Base-by-base conservation (phyloP, 1,140 invertebrate genomes). In the Potamilus streckersoni region DNA sequence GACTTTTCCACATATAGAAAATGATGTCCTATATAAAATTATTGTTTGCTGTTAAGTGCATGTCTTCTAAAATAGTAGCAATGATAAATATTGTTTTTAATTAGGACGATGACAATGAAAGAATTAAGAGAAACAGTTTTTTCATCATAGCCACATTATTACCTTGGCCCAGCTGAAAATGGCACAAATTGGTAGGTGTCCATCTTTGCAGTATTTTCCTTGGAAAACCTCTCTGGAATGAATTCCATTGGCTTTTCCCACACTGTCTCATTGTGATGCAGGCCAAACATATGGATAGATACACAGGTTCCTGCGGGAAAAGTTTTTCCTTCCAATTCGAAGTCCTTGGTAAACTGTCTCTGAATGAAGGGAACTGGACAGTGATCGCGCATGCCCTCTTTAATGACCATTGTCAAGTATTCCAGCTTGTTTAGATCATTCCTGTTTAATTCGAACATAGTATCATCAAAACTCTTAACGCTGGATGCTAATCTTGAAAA, bases 341-440 rank as follows among this genome's bases (percentile, higher is more conserved):
- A 71, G 13, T 74, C 75, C 23, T 78, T 59, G n/a, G 80, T 79
- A n/a, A 78, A 55, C 76, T 93, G 89, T 79, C 95, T 90, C 6
- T 93, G 93, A 79, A 96, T 95, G 20, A 94, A 87, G 2, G 95
- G 95, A 0, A 90, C 84, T 3, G 90, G 87, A 14, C 83, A 76
- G 73, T 85, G 87, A 31, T 90, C 65, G 69, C 89, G 77, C 77
- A 90, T 83, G 5, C 84, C 75, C 78, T 91, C 91, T 71, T 88
- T 87, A 13, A 91, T 78, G 62, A 88, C 88, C 60, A 84, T 80
- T 62, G 89, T 88, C 72, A 90, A 68, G 73, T 90, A 90, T 38
- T 82, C 79, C 49, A 90, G 61, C 58, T 88, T 83, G 15, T 76
- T 58, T 49, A 85, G 61, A 71, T 86, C 81, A 57, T 84, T 80